Evolutionary conservation across 2,888 invertebrate species (phyloP).

Genomic region (Callyntrura guangdongensis): DNA sequence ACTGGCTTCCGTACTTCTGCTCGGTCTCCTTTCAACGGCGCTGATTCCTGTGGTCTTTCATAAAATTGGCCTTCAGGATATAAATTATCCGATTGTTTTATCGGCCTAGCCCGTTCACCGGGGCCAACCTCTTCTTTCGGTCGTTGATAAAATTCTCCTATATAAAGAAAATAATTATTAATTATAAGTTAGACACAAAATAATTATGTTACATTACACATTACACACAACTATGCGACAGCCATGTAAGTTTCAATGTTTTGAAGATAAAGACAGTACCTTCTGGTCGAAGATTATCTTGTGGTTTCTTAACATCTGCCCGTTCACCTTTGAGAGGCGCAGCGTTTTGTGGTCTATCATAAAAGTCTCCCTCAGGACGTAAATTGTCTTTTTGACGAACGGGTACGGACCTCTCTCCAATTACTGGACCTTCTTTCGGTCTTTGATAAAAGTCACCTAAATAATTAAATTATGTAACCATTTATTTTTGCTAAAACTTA

Average conservation of each 20-base stretch:
- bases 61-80: slow-evolving; percentile 89
- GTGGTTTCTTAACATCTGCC: slow-evolving; percentile 11
- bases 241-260: too few relatives aligned
- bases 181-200: slow-evolving; percentile 85
- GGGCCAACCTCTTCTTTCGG: slow-evolving; percentile 83
- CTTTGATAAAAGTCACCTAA: slow-evolving; percentile 3
- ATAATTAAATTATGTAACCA: too few relatives aligned
- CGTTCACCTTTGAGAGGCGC: slow-evolving; percentile 24
- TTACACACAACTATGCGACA: too few relatives aligned
- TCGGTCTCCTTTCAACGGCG: slow-evolving; percentile 81
- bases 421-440: slow-evolving; percentile 77
- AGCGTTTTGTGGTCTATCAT: slow-evolving; percentile 86
- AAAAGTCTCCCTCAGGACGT: slow-evolving; percentile 88
- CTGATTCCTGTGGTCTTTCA: slow-evolving; percentile 16
- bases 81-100: slow-evolving; percentile 88
- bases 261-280: slow-evolving; percentile 85
- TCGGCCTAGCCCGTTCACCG: slow-evolving; percentile 85
- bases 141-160: not conserved
- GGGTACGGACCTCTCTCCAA: slow-evolving; percentile 85
- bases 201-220: too few relatives aligned
- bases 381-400: slow-evolving; percentile 88
- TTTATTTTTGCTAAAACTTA: too few relatives aligned
- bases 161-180: not conserved
- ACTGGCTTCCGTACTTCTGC: slow-evolving; percentile 79
- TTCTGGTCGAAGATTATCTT: slow-evolving; percentile 87